Base-by-base conservation (phyloP, 1,140 invertebrate species). In the Protaetia brevitarsis region DNA sequence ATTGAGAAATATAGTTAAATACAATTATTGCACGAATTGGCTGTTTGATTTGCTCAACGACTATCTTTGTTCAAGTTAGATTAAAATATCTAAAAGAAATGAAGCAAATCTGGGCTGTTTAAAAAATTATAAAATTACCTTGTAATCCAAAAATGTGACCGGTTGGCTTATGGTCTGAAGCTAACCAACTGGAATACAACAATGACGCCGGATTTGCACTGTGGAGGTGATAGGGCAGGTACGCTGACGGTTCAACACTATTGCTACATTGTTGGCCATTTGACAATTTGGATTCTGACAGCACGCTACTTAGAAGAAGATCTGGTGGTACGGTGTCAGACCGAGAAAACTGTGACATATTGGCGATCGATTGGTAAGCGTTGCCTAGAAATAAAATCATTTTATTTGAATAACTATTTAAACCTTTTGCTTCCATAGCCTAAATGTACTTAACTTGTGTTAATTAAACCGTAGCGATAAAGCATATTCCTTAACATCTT, bases 131-230 rank as follows among this genome's bases (percentile, higher is more conserved):
- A 1, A 16, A 58, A 31, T 66, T 70, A 76, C 75, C 74, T 69
- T 74, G 69, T 37, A 77, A 67, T 29, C 73, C 72, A 68, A 77
- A 77, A n/a, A 77, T 64, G 63, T 77, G 75, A 69, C 70, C 72
- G 66, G 72, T 59, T 37, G 59, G 65, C 56, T 74, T 76, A 26
- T 71, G 68, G 21, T 74, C 72, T 6, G 69, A 57, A 16, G 64
- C 67, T 5, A 77, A 66, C 75, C 75, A 77, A 63, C 68, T 72
- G 3, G 66, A 59, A 59, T 76, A 77, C 3, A 77, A 60, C 45
- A 74, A 64, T 4, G 75, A 65, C 3, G 71, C 69, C 1, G 71
- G 51, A 45, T 65, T 69, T 6, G 68, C 63, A 10, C 61, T 69
- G 41, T 71, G 71, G 51, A 70, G 21, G 51, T 68, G 66, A 67